A percentile compares a stretch with the other conserved stretches of the same genome.
Evolutionary conservation across 2,888 invertebrate species (phyloP).

Genomic region (Nemoura dubitans): DNA sequence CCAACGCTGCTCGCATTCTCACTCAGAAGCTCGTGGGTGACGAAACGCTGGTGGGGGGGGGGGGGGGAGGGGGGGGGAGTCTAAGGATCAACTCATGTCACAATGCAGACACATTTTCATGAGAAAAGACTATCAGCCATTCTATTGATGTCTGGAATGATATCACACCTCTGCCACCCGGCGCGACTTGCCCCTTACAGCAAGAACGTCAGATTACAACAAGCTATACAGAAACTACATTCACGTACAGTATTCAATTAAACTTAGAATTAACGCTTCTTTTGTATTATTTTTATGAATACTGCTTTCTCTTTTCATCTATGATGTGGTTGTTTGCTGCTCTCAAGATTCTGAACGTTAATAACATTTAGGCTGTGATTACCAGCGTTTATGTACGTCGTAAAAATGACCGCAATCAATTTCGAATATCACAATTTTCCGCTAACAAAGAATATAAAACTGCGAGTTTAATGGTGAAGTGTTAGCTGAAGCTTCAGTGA

Average conservation of each 20-base stretch:
- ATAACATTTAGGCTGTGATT: not conserved
- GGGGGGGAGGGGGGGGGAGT: not conserved
- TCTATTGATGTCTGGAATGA: not conserved
- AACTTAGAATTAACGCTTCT: not conserved
- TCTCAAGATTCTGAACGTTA: not conserved
- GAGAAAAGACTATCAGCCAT: not conserved
- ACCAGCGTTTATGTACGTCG: not conserved
- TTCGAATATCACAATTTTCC: not conserved
- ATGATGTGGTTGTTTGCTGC: not conserved
- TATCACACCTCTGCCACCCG: not conserved
- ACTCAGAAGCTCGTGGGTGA: not conserved
- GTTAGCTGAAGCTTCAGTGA: not conserved
- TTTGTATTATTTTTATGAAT: not conserved
- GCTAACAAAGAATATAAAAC: slow-evolving; percentile 3
- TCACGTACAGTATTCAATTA: not conserved
- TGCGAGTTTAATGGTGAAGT: not conserved
- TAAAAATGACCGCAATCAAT: slow-evolving; percentile 12
- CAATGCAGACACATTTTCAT: not conserved
- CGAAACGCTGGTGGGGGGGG: not conserved
- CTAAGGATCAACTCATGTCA: not conserved
- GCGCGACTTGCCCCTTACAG: not conserved
- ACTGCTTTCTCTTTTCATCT: not conserved
- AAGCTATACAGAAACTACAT: not conserved
- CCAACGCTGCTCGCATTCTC: not conserved
- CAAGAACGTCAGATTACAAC: not conserved